These are phyloP conservation scores for Poecilia gillii DNA, from an alignment of 2,797 vertebrate species.

Conservation along the genomic window DNA sequence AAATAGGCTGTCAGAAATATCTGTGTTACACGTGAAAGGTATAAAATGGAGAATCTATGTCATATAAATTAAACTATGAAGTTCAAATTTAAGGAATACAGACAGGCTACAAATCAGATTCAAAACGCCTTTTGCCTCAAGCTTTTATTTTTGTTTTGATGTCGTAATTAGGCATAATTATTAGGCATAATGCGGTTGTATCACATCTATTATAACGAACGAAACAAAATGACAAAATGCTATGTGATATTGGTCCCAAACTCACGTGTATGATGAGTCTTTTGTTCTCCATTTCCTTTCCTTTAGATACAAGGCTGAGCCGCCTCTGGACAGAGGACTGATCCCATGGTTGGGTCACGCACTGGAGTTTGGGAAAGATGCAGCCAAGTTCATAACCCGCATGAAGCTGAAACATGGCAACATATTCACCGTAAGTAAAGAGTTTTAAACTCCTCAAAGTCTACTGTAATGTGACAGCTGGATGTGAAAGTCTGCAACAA, in stretches of 20 bases:
- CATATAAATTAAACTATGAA: not conserved
- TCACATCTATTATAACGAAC: not conserved
- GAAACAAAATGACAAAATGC: not conserved
- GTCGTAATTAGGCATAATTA: not conserved
- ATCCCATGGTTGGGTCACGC: constrained; percentile 91
- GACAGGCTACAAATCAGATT: constrained; percentile 8
- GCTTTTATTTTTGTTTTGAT: not conserved
- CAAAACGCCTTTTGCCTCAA: not conserved
- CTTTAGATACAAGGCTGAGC: constrained; percentile 81
- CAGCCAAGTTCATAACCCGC: constrained; percentile 82
- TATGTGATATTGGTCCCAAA: not conserved
- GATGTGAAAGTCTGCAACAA: not conserved
- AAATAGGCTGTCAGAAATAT: not conserved
- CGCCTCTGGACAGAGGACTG: constrained; percentile 86
- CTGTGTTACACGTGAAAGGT: not conserved
- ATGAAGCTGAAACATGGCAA: constrained; percentile 90
- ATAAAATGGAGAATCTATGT: not conserved
- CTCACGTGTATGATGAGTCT: not conserved
- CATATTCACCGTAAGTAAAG: constrained; percentile 87
- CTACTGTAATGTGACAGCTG: not conserved
- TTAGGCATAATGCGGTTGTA: not conserved
- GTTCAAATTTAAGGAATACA: constrained; percentile 37
- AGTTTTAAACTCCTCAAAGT: not conserved
- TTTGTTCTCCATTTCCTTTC: not conserved
- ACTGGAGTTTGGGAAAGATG: constrained; percentile 88